Base-by-base conservation (phyloP, 2,888 invertebrate species). In the Chloroclystis v-ata region DNA sequence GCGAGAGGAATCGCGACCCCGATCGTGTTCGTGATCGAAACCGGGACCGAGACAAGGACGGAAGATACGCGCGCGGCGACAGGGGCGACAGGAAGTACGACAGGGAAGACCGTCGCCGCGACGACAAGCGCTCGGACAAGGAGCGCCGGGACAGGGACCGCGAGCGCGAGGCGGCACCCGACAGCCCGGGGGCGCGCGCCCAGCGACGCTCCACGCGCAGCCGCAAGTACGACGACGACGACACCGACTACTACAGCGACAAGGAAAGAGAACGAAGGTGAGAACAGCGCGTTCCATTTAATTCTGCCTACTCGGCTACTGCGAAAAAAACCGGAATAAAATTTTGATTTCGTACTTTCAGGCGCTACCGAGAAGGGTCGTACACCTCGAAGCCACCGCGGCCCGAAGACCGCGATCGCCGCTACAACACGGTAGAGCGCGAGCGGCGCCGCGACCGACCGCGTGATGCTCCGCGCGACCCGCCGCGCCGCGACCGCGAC, bases 211-310 rank as follows among this genome's bases (percentile, higher is more conserved):
- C 77, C 60, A 67, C 71, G 25, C 76, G 84, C 45, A 77, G 82
- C 52, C 85, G 80, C 43, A 75, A 89, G 43, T 92, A 92, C 69
- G 92, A 93, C 55, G 89, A 90, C 0, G 92, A 93, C 47, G 92
- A 92, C 61, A 90, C 91, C 2, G 91, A 92, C 70, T 92, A 91
- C 73, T 92, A 90, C 69, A 92, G 92, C 62, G 92, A 93, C 70
- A 86, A 90, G 49, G 91, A 92, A 55, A 82, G 88, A 50, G 89
- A 89, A 29, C 83, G 86, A 57, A 82, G 89, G 88, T 87, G 38
- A 59, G 59, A 32, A 10, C 8, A 8, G 4, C 8, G 8, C 26
- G 5, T 4, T 20, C 2, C 2, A 20, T 5, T 20, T 20, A 20
- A 20, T 20, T 9, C 26, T 6, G 3, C 26, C 26, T 3, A 6